Base-by-base conservation (phyloP, 2,113 vertebrate species). In the Tympanuchus pallidicinctus region DNA sequence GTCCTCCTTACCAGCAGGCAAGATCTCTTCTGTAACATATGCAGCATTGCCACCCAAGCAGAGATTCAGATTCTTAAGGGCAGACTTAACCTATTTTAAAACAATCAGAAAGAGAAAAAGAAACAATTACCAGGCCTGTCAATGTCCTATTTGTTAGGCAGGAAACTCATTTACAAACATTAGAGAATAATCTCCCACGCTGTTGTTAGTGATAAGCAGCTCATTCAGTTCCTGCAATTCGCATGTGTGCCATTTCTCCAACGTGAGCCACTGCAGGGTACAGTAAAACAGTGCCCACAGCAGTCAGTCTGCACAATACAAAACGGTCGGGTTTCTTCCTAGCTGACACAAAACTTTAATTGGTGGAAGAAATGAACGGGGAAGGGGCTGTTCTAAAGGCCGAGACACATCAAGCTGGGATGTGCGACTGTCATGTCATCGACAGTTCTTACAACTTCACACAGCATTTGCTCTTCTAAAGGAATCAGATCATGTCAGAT, bases 111-210 rank as follows among this genome's bases (percentile, higher is more conserved):
- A 76, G n/a, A 42, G 38, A n/a, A 40, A 43, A 15, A 1, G 2
- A 6, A 52, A 13, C 28, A 74, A 54, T 76, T 48, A 85, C 1
- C 27, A 80, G 6, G 4, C 28, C 36, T 69, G 59, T 7, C 61
- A 66, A 42, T 83, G 40, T 1, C n/a, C 24, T 28, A 19, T 8
- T 79, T 47, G 3, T 1, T 61, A 40, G 8, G 13, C 10, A 65
- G 2, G 3, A 57, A 82, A 47, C 2, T 45, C 5, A 21, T 16
- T 32, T 2, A 2, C 22, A 36, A 3, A 17, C 0, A 0, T 6
- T 4, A 4, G 27, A n/a, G 63, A 34, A 36, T 13, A n/a, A 8
- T 20, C 47, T 52, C 36, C 19, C 12, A 3, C 1, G 6, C 6
- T 22, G 14, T 5, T 45, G 40, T 47, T 11, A 5, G 0, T 0